Base-by-base conservation (phyloP, 2,888 invertebrate genomes). In the Mantis religiosa region DNA sequence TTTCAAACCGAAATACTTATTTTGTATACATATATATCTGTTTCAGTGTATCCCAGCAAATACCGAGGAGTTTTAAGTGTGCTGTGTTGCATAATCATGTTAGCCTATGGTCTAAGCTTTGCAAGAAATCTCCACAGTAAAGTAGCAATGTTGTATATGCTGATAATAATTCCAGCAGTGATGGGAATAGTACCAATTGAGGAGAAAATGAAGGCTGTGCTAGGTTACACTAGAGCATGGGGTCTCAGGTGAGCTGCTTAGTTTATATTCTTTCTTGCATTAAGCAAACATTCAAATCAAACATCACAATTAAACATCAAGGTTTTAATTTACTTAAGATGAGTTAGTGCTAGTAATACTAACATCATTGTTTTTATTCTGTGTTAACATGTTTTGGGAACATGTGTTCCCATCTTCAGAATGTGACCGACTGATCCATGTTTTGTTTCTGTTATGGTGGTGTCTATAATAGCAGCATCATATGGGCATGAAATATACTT, bases 11-110 rank as follows among this genome's bases (percentile, higher is more conserved):
- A n/a, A n/a, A n/a, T n/a, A n/a, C n/a, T n/a, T n/a, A n/a, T n/a
- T n/a, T 30, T 30, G 30, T 30, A 4, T 30, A 4, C 30, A 30
- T 30, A 85, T 28, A 1, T 28, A 28, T 28, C 9, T 86, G 28
- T 28, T 86, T 87, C 82, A 87, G 87, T 87, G n/a, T 87, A 87
- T 34, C 87, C 87, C 34, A 87, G 87, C 87, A 87, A 87, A 41
- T 87, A 87, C 30, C 87, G 87, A 34, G 87, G 87, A 4, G 30
- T 87, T 25, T 2, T 82, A 25, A 87, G 87, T 82, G 34, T 82
- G 15, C 8, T 87, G 7, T 87, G 87, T 28, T 87, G 87, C 27
- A 34, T 82, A n/a, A 25, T 87, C 82, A 87, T 27, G 9, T 34
- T 87, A 14, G n/a, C 82, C 9, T 87, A 34, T 87, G 87, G 87